phyloP scores from a whole-genome alignment of 2,888 invertebrate species.

The Ellobium chinense region DNA sequence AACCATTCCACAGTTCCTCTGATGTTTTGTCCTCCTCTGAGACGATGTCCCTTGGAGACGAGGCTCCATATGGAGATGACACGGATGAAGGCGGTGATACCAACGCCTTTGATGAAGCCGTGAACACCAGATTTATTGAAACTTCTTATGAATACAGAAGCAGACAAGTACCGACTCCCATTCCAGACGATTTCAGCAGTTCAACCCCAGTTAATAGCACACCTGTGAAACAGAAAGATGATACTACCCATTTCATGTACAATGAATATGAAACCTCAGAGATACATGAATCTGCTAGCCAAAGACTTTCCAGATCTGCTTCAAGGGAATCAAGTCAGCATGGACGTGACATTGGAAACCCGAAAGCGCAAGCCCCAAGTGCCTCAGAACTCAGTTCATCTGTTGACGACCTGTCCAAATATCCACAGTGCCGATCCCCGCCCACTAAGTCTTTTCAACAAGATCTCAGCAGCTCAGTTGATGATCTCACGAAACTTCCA shows the following conservation, averaged over 20 bases:
- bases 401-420: constrained; percentile 31
- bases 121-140: not conserved
- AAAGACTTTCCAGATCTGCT: not conserved
- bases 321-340: not conserved
- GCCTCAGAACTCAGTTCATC: constrained; percentile 23
- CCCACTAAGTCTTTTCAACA: not conserved
- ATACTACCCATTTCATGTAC: not conserved
- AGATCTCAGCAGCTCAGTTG: constrained; percentile 23
- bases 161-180: constrained; percentile 1
- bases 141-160: not conserved
- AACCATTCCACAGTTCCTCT: constrained; percentile 34
- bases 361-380: constrained; percentile 15
- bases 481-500: not conserved
- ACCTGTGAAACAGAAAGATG: not conserved
- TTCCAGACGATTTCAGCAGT: constrained; percentile 8
- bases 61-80: constrained; percentile 8
- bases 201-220: not conserved
- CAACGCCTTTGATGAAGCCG: not conserved
- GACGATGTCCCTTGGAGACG: constrained; percentile 41
- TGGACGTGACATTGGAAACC: not conserved
- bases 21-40: constrained; percentile 41
- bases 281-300: not conserved
- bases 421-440: constrained; percentile 32
- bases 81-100: constrained; percentile 1
- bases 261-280: not conserved